Base-by-base conservation (phyloP, 2,888 invertebrate genomes). In the Macrophya alboannulata region DNA sequence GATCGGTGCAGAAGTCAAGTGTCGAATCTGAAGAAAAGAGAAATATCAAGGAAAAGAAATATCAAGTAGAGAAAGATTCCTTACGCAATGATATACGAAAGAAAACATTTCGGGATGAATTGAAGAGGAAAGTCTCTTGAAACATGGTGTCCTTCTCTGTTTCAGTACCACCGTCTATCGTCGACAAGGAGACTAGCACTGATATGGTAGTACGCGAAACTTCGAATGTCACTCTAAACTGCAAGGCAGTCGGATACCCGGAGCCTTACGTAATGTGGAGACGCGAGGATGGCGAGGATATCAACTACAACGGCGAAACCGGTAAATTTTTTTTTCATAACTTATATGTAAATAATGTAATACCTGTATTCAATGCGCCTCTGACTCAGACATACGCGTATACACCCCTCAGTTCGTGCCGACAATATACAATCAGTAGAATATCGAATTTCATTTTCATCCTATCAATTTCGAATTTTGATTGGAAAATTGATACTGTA, bases 191-290 rank as follows among this genome's bases (percentile, higher is more conserved):
- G 94, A 98, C 98, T 31, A 98, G 98, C 90, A 97, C 97, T 77
- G 98, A 99, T 92, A 97, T 98, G 96, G 98, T 98, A 45, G 98
- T 98, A 5, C 95, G 98, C 25, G 98, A 98, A 94, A 97, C 97
- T 17, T 97, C 97, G 83, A 98, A 98, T 93, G 98, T 98, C 82
- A 97, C 98, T 51, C 95, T 98, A 94, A 96, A 96, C 88, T 98
- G 98, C 93, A 97, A 97, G 91, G 98, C 98, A 40, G 96, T 96
- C 25, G 98, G 98, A 89, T 98, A 97, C 93, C 98, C 98, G 0
- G 97, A 98, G 90, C 98, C 98, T 17, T 98, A 98, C 93, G 98
- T 98, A 89, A 98, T 98, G 97, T 98, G 98, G 98, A 95, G 98
- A 71, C 95, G 98, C 62, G 98, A 98, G 94, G 98, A 98, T 91